Conservation (phyloP, 2,797 vertebrate genomes). For the Periparus ater region DNA sequence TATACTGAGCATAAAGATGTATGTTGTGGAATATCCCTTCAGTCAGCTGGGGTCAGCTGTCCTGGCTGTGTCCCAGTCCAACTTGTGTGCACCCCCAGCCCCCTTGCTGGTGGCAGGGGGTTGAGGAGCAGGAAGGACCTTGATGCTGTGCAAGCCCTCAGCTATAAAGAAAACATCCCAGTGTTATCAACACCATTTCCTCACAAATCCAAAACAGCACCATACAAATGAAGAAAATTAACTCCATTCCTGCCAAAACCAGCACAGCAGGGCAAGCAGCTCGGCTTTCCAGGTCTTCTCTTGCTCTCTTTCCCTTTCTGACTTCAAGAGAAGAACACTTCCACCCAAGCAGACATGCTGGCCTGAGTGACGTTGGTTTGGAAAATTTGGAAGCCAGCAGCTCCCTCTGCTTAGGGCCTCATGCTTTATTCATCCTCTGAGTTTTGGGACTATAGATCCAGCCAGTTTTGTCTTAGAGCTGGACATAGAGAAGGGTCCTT, state of each 20-base stretch:
- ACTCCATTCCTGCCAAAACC: background rate
- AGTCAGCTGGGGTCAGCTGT: background rate
- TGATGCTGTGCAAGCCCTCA: background rate
- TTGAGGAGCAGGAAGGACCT: background rate
- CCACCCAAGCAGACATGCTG: background rate
- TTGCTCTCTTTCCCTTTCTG: background rate
- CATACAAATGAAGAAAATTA: background rate
- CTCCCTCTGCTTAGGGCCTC: background rate
- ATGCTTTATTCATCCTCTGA: background rate
- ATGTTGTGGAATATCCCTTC: background rate
- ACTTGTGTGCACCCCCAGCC: rapidly evolving
- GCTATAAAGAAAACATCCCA: background rate
- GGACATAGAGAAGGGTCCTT: conserved; percentile 20
- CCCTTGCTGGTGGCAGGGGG: background rate
- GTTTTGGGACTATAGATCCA: conserved; percentile 30
- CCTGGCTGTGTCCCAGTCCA: background rate
- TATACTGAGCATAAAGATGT: background rate
- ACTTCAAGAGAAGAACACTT: background rate
- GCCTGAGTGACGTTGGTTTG: background rate
- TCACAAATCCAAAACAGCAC: background rate
- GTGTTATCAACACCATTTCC: background rate
- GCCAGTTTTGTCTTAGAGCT: conserved; percentile 44
- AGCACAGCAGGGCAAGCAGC: background rate
- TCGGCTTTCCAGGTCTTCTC: background rate
- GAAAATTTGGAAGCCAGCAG: conserved; percentile 1